Conservation (phyloP, 2,888 invertebrate species). For the Blera fallax region DNA sequence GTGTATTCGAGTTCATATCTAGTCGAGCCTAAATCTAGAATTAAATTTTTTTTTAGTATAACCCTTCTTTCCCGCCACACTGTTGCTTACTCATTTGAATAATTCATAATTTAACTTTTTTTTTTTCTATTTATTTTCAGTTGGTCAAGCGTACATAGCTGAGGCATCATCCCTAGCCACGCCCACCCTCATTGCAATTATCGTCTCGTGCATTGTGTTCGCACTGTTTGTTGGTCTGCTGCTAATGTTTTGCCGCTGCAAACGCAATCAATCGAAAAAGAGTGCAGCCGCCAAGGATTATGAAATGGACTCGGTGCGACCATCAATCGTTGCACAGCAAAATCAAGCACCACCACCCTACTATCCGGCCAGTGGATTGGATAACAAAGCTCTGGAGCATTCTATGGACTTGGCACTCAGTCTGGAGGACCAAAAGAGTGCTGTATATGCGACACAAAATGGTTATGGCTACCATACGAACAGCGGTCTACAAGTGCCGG, state of each 20-base stretch:
- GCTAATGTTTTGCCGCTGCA: slow-evolving; percentile 92
- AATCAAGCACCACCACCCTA: slow-evolving; percentile 94
- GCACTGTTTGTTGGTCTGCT: slow-evolving; percentile 89
- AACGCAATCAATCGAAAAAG: slow-evolving; percentile 91
- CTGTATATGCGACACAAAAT: slow-evolving; percentile 91
- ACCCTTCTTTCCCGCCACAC: slow-evolving; percentile 4
- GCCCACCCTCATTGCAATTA: slow-evolving; percentile 89
- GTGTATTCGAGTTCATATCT: no score
- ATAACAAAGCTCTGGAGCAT: slow-evolving; percentile 95
- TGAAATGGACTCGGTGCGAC: slow-evolving; percentile 93
- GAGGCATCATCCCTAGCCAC: slow-evolving; percentile 90
- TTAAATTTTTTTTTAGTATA: neutral
- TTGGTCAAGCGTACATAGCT: slow-evolving; percentile 90
- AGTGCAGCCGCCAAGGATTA: slow-evolving; percentile 92
- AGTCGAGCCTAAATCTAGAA: no score
- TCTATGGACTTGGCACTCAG: slow-evolving; percentile 92
- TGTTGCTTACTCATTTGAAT: neutral
- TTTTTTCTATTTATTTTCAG: slow-evolving; percentile 82
- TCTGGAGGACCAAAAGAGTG: slow-evolving; percentile 93
- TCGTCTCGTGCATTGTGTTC: slow-evolving; percentile 91
- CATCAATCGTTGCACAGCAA: slow-evolving; percentile 90
- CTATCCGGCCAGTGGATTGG: slow-evolving; percentile 93
- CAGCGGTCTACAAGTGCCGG: slow-evolving; percentile 85
- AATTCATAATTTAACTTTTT: neutral
- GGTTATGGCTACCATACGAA: slow-evolving; percentile 93